These are phyloP conservation scores for Riparia riparia DNA, from an alignment of 2,113 vertebrate species.

Conservation along the genomic window DNA sequence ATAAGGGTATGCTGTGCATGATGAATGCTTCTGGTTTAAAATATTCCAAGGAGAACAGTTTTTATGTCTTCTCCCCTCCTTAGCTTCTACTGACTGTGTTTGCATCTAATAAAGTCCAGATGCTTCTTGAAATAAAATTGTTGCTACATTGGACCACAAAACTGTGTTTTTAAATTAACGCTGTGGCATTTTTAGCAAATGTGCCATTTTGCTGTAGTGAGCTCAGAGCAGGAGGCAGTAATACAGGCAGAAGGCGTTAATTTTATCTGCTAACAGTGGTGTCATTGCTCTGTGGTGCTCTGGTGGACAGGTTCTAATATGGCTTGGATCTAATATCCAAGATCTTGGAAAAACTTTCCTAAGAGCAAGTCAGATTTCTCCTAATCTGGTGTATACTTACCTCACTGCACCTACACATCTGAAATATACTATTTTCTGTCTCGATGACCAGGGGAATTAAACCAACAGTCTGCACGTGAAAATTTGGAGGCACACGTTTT, in stretches of 20 bases:
- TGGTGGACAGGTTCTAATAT: not conserved
- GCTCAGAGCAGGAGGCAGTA: not conserved
- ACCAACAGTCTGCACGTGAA: not conserved
- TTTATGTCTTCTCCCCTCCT: not conserved
- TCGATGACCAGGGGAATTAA: not conserved
- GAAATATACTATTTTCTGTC: not conserved
- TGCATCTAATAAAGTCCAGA: slow-evolving; percentile 49
- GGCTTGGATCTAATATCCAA: not conserved
- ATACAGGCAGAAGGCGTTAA: not conserved
- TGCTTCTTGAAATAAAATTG: slow-evolving; percentile 16
- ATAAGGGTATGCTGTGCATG: not conserved
- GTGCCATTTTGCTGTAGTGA: not conserved
- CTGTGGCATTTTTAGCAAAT: slow-evolving; percentile 4
- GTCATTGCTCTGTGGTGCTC: not conserved
- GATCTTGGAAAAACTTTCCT: not conserved
- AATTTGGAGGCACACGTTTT: not conserved
- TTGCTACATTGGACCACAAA: not conserved
- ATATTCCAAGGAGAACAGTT: slow-evolving; percentile 49
- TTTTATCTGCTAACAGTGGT: not conserved
- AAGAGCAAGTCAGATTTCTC: not conserved
- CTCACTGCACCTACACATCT: not conserved
- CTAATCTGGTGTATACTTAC: not conserved
- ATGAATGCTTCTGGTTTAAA: slow-evolving; percentile 42
- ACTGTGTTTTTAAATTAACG: not conserved
- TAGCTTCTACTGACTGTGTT: slow-evolving; percentile 1